Conservation (phyloP, 2,113 vertebrate genomes). For the Spheniscus mendiculus region DNA sequence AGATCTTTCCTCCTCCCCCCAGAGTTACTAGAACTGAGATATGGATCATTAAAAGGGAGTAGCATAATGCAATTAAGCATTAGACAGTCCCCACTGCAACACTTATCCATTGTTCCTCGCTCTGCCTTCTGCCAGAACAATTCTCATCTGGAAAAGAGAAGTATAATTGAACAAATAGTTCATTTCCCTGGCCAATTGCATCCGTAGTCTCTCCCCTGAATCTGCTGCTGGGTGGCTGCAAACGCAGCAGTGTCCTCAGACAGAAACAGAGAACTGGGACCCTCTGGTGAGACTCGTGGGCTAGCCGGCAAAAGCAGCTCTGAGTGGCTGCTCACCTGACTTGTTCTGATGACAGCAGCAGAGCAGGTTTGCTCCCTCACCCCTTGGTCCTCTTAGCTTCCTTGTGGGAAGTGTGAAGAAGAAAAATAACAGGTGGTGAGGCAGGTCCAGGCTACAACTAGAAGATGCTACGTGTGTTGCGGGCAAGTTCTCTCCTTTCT, state of each 20-base stretch:
- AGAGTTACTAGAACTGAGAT: neutral
- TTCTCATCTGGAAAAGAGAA: neutral
- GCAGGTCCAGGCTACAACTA: neutral
- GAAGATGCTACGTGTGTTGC: neutral
- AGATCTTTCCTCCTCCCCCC: neutral
- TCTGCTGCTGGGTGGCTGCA: neutral
- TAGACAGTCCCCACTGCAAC: conserved; percentile 7
- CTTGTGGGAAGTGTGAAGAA: neutral
- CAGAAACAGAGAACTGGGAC: neutral
- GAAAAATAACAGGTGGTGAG: conserved; percentile 12
- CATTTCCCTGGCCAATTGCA: conserved; percentile 9
- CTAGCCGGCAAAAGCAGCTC: neutral
- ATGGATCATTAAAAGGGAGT: neutral
- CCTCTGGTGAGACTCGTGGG: neutral
- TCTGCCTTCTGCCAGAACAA: neutral
- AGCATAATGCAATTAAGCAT: neutral
- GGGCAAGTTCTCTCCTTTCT: neutral
- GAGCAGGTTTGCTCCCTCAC: neutral
- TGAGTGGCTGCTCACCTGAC: neutral
- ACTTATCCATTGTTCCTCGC: neutral
- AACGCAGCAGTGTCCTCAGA: neutral
- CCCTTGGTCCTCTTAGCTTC: neutral
- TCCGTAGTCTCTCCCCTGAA: neutral
- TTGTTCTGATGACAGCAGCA: neutral
- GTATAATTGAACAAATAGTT: conserved; percentile 43